Evolutionary conservation across 2,113 vertebrate species (phyloP), one percentile per base, ranked within the genome.

Genomic region (Pteropus alecto): DNA sequence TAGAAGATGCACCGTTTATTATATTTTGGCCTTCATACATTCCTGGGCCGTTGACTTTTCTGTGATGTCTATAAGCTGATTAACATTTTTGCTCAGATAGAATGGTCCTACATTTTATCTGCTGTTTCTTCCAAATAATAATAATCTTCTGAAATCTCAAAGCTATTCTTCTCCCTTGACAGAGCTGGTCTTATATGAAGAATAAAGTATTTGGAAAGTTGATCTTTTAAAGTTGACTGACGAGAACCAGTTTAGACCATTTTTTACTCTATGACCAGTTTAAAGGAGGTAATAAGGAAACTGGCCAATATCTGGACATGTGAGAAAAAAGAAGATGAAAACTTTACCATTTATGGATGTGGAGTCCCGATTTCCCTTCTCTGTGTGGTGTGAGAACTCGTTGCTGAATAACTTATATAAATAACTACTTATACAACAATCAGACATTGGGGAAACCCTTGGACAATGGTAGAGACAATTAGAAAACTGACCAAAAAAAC

Each of bases 71-170:
- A n/a, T 60, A 28, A 82, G 7, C 33, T 85, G 33, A 86, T 93
- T 83, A 41, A 51, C 35, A 41, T 83, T 94, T 85, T 96, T 87
- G 33, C 54, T 94, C 24, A 33, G 73, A 63, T 82, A 70, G 90
- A 86, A 82, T 58, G 5, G 60, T 41, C 28, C 43, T 77, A 22
- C 7, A 43, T 86, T 76, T 85, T 73, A 92, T 79, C 14, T 92
- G 35, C 30, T 65, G 1, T 87, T 94, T 71, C 16, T 93, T 73
- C 58, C 8, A 46, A 90, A 83, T 77, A 71, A 76, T 70, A 77
- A 86, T 65, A 92, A 83, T 12, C 60, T 89, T 83, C 60, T 90
- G 68, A 77, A 93, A 48, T 87, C 26, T 93, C 61, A 87, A 93
- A 71, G 21, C 22, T 33, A 9, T 82, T 76, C 70, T 16, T 86